A percentile compares a stretch with the other conserved stretches of the same genome.
Conservation (phyloP, 2,888 invertebrate genomes). For the Osedax fenrisi region DNA sequence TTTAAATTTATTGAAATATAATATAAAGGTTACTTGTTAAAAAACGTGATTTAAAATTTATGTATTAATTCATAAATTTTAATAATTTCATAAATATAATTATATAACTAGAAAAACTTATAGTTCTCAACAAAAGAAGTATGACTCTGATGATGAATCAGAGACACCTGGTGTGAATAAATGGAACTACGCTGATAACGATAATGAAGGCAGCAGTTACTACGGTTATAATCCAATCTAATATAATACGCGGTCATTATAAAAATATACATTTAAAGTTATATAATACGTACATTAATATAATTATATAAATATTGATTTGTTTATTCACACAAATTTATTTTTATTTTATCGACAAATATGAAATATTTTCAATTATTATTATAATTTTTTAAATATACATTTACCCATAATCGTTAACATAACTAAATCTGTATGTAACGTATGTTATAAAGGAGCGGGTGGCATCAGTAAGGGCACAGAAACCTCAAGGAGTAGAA, state of each 20-base stretch:
- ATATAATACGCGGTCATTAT: too few species aligned
- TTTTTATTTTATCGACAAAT: neutral
- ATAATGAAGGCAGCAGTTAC: neutral
- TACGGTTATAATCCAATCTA: too few species aligned
- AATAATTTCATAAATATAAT: too few species aligned
- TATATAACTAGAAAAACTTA: too few species aligned
- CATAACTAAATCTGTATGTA: neutral
- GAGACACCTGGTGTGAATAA: neutral
- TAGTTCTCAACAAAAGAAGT: too few species aligned
- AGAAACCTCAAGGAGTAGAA: neutral
- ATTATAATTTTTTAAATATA: neutral
- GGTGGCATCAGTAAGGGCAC: neutral
- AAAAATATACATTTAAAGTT: neutral
- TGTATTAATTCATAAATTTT: too few species aligned
- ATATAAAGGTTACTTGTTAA: too few species aligned
- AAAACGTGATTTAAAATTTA: too few species aligned
- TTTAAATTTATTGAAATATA: too few species aligned
- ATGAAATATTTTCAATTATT: neutral
- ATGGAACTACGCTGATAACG: neutral
- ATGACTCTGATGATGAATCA: too few species aligned
- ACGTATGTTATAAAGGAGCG: neutral
- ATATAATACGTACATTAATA: neutral
- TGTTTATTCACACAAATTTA: neutral
- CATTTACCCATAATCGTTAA: neutral
- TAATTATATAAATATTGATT: neutral